Evolutionary conservation across 2,888 invertebrate genomes (phyloP), one percentile per base, ranked within the genome.

Genomic region (Andrena hattorfiana): DNA sequence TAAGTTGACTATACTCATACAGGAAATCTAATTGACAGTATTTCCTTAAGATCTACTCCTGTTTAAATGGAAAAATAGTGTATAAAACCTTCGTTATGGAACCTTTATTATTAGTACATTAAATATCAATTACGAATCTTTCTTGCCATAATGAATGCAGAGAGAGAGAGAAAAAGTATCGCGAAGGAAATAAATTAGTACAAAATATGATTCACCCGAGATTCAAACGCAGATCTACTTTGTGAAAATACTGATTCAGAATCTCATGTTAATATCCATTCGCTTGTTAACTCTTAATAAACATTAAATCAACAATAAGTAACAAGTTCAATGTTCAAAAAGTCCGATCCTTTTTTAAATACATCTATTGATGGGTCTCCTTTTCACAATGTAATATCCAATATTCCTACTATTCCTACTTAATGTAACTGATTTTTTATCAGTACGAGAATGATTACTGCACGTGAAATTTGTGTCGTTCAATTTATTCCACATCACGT

Each of bases 401-500:
- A 91, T 70, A 54, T 91, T 91, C 42, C 92, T 87, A 42, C 91
- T 88, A 56, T 75, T 89, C 71, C 90, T 88, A 26, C 83, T 91
- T 30, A 89, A 72, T 42, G 75, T 85, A 20, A 82, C 59, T 1
- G 84, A 67, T 72, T 88, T 90, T 81, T 89, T 91, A 35, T 84
- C 86, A 5, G 7, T 67, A 48, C 76, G 85, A 48, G 82, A 71
- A 60, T 74, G 85, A 71, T 70, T 85, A 20, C 42, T 88, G 78
- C 93, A 93, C 13, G 82, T 85, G 6, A 89, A 48, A 78, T 85
- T 92, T 3, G 89, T 72, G 30, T 92, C 87, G 20, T 89, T 90
- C 13, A 94, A 48, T 75, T 92, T 93, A 23, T 87, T 88, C 94
- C 94, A 94, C 68, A 92, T 91, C 3, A 78, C 92, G 64, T 94